Evolutionary conservation across 1,140 invertebrate species (phyloP).

Genomic region (Homarus americanus): DNA sequence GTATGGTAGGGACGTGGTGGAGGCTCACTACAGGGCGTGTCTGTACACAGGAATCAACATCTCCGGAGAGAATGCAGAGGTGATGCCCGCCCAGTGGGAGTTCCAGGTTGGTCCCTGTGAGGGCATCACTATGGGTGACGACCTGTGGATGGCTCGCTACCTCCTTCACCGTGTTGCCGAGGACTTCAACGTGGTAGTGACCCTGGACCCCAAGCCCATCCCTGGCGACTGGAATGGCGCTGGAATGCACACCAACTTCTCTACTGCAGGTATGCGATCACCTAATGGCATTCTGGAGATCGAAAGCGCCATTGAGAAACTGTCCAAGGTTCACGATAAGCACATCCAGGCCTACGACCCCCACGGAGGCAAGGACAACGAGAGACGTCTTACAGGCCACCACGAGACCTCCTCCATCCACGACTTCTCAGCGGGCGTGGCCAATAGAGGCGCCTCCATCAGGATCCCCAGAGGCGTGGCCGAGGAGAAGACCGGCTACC

Average conservation of each 20-base stretch:
- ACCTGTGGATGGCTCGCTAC: constrained; percentile 46
- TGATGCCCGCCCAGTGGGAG: constrained; percentile 82
- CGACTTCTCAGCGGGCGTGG: constrained; percentile 51
- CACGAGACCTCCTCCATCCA: constrained; percentile 54
- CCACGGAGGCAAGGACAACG: constrained; percentile 51
- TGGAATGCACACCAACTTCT: constrained; percentile 56
- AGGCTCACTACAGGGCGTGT: constrained; percentile 90
- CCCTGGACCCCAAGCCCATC: constrained; percentile 50
- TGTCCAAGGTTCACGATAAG: constrained; percentile 18
- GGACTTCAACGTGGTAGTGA: constrained; percentile 36
- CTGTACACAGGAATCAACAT: constrained; percentile 94
- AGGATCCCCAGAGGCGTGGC: constrained; percentile 40
- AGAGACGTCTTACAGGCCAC: constrained; percentile 31
- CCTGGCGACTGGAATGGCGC: constrained; percentile 53
- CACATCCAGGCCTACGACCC: constrained; percentile 52
- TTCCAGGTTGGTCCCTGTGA: constrained; percentile 62
- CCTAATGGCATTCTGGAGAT: constrained; percentile 38
- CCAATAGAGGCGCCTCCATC: constrained; percentile 46
- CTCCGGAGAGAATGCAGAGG: constrained; percentile 94
- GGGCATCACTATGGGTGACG: constrained; percentile 52
- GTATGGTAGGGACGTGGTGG: constrained; percentile 95
- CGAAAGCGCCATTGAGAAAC: constrained; percentile 46
- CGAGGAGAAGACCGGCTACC: constrained; percentile 43
- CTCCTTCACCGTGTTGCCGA: constrained; percentile 40
- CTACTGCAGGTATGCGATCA: constrained; percentile 24